Evolutionary conservation across 2,888 invertebrate species (phyloP), one percentile per base, ranked within the genome.

Genomic region (Eupithecia inturbata): DNA sequence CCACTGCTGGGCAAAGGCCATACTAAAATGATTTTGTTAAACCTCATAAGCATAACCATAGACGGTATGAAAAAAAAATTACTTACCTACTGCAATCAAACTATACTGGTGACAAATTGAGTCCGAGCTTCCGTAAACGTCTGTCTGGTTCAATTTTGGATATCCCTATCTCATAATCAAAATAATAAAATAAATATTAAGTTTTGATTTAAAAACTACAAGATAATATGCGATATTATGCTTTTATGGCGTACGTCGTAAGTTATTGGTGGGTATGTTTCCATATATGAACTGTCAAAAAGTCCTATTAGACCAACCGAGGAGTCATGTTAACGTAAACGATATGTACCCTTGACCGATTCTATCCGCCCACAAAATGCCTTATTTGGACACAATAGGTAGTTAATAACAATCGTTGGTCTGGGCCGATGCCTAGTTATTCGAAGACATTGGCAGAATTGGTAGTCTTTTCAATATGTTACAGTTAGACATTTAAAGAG

Each of bases 371-470:
- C 86, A 92, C 92, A 77, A 79, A 75, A 73, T 71, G 74, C 88
- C 88, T 83, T 86, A 91, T 83, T 77, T 77, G 84, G 87, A 85
- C 75, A 89, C 89, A 90, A 89, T 88, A 81, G 80, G 80, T 85
- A 88, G 89, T 91, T 89, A 89, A 88, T 89, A 88, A 87, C 80
- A 84, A 82, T 80, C 78, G 79, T 82, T 77, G 80, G 86, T 87
- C 84, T 87, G 84, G 74, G 82, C 76, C 82, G 80, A 82, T 83
- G 84, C 83, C 84, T 88, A 84, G 77, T 81, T 84, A 87, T 87
- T 85, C 79, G 81, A 81, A 81, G 41, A 82, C 81, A 79, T 83
- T 81, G 74, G 81, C 78, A 69, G 81, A 83, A 77, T 80, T 81
- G 68, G 72, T 76, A 67, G 67, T 68, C 74, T 77, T 77, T 79